Evolutionary conservation across 2,797 vertebrate genomes (phyloP).

Genomic region (Anguilla megastoma): DNA sequence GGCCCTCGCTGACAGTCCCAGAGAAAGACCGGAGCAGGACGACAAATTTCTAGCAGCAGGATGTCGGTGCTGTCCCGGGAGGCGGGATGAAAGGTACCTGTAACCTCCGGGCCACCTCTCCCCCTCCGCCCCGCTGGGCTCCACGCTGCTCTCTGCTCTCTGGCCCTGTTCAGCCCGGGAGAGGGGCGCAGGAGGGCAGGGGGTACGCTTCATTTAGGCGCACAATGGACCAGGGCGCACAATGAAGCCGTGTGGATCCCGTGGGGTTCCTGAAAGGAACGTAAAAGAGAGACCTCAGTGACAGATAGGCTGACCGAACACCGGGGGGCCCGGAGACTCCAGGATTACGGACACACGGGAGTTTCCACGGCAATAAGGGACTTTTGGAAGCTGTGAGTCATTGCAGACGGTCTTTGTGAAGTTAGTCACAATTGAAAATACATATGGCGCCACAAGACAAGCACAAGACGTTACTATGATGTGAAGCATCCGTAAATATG

Average conservation of each 20-base stretch:
- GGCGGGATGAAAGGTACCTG: conserved; percentile 78
- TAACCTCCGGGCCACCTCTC: conserved; percentile 68
- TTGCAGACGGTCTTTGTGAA: neutral
- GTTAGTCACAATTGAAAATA: neutral
- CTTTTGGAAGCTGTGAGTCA: conserved; percentile 4
- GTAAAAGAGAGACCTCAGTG: neutral
- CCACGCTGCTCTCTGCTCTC: conserved; percentile 66
- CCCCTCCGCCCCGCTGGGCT: conserved; percentile 66
- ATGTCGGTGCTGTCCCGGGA: conserved; percentile 61
- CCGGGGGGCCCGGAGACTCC: neutral
- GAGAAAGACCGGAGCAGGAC: conserved; percentile 30
- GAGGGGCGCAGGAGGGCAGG: neutral
- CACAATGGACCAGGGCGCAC: neutral
- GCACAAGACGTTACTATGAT: neutral
- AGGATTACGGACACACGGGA: neutral
- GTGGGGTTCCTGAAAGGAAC: neutral
- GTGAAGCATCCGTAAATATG: neutral
- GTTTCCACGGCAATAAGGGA: neutral
- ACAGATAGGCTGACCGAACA: neutral
- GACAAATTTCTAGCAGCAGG: conserved; percentile 58
- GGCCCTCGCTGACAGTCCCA: conserved; percentile 62
- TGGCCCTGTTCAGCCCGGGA: neutral
- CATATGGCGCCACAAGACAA: neutral
- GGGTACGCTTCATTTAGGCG: neutral
- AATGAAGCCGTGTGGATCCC: neutral